Conservation (phyloP, 1,140 invertebrate species). For the Frieseomelitta varia region DNA sequence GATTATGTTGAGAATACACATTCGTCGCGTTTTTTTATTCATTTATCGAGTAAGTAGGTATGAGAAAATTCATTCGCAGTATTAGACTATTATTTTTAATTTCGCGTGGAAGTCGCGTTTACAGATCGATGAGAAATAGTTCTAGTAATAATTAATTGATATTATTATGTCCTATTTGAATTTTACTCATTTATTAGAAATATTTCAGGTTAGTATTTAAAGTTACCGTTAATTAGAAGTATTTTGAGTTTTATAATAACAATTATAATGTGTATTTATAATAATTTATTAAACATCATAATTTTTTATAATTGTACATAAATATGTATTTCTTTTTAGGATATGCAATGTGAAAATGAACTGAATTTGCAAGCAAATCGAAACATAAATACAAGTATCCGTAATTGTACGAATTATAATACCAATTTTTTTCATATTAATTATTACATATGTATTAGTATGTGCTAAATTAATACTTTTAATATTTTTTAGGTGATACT, state of each 20-base stretch:
- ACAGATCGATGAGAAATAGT: neutral
- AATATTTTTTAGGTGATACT: slow-evolving; percentile 25
- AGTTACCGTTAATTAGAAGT: neutral
- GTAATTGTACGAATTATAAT: slow-evolving; percentile 29
- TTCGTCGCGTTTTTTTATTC: slow-evolving; percentile 11
- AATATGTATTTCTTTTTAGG: slow-evolving; percentile 36
- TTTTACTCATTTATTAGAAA: slow-evolving; percentile 35
- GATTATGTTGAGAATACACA: neutral
- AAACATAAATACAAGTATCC: neutral
- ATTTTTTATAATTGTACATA: neutral
- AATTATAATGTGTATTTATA: neutral
- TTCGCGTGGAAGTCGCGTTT: neutral
- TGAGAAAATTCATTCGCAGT: slow-evolving; percentile 35
- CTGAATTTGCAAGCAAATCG: neutral
- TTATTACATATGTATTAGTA: neutral
- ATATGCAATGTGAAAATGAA: slow-evolving; percentile 34
- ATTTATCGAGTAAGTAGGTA: slow-evolving; percentile 1
- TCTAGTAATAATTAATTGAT: neutral
- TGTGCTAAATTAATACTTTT: neutral
- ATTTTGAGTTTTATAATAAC: neutral
- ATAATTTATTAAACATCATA: neutral
- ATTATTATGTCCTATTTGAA: slow-evolving; percentile 48
- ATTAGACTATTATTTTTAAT: neutral
- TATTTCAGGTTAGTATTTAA: slow-evolving; percentile 50
- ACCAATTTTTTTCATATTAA: neutral